Base-by-base conservation (phyloP, 2,888 invertebrate genomes). In the Ophion obscuratus region DNA sequence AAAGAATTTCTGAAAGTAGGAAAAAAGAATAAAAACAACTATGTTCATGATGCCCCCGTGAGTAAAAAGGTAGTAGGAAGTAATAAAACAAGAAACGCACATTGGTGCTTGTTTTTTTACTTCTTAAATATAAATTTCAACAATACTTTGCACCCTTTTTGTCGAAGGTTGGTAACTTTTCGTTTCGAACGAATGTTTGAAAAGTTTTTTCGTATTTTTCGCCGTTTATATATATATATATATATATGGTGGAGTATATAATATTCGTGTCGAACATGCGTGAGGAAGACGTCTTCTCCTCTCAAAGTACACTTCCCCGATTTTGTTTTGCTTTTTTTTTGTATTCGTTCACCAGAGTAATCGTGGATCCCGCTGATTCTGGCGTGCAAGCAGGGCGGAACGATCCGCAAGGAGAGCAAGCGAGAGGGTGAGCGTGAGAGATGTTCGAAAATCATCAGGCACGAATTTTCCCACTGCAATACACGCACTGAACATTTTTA, bases 211-310 rank as follows among this genome's bases (percentile, higher is more conserved):
- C 40, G 9, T 40, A 40, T 40, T 40, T 40, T 40, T 40, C 40
- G 9, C 40, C 40, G 40, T 40, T 40, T 40, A 40, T 40, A 68
- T 44, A 64, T 40, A 9, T 31, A 53, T 36, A 10, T 70, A 40
- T 24, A 44, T 71, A 53, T 57, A n/a, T 57, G 6, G 11, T 17
- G 9, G 14, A 57, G 57, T 57, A 57, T 57, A 68, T 80, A 73
- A 80, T 61, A 76, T 80, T 78, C 73, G 67, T 36, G 11, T 36
- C 53, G 74, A 71, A 76, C 78, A 40, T 40, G 36, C 85, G 75
- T 66, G 76, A 79, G 79, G 71, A 85, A 82, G 85, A 82, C 75
- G 76, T 85, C 85, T 78, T 76, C 57, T 36, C 20, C 47, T 64
- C 68, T 70, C 68, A 70, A 75, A 75, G 74, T 82, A 70, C 47